A percentile compares a stretch with the other conserved stretches of the same genome.
These are phyloP conservation scores for Ambastaia sidthimunki DNA, from an alignment of 2,797 vertebrate genomes.

Conservation along the genomic window DNA sequence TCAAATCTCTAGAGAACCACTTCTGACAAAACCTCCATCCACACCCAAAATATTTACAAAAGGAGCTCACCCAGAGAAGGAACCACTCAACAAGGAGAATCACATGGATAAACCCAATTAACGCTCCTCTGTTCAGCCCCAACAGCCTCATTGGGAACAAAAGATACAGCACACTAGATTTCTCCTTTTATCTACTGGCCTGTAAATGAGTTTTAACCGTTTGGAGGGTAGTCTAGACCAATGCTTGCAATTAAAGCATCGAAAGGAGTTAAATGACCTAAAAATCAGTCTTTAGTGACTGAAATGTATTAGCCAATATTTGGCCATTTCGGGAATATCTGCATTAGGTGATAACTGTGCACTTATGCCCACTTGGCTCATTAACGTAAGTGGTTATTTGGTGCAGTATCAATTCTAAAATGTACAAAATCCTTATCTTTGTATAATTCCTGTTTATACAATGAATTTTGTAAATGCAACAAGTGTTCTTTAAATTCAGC, in stretches of 20 bases:
- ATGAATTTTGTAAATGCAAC: too few relatives aligned
- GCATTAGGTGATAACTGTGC: not conserved
- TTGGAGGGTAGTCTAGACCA: not conserved
- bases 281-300: not conserved
- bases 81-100: constrained; percentile 35
- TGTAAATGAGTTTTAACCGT: constrained; percentile 27
- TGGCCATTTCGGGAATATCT: not conserved
- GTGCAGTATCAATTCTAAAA: not conserved
- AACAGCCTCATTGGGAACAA: constrained; percentile 38
- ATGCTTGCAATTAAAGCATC: constrained; percentile 20
- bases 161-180: constrained; percentile 37
- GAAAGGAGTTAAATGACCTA: not conserved
- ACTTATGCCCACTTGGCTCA: not conserved
- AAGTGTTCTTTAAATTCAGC: too few relatives aligned
- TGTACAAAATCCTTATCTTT: not conserved
- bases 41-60: constrained; percentile 38
- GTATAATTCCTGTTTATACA: not conserved
- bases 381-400: not conserved
- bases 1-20: constrained; percentile 29
- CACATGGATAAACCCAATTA: constrained; percentile 40
- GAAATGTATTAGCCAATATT: not conserved
- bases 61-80: constrained; percentile 4
- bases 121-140: constrained; percentile 33
- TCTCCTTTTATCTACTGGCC: constrained; percentile 25
- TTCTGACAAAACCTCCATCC: constrained; percentile 36